Percentiles rank a stretch among this genome's conserved stretches.
phyloP scores from a whole-genome alignment of 2,797 vertebrate genomes.

The Avahi laniger region DNA sequence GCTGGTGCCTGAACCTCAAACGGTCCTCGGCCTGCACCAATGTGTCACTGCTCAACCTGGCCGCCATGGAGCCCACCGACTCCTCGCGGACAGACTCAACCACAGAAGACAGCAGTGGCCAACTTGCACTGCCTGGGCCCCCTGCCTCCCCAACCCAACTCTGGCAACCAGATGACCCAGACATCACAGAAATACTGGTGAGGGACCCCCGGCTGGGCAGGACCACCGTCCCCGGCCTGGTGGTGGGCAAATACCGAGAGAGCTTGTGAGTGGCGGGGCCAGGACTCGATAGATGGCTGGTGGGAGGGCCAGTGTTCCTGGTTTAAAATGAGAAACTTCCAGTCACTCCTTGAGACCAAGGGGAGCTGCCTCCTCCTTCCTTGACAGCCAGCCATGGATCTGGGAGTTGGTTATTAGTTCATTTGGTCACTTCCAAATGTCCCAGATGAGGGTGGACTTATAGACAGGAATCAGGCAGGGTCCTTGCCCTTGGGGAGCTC shows the following conservation, averaged over 20 bases:
- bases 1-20: slow-evolving; percentile 80
- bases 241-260: not conserved
- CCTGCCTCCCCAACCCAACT: not conserved
- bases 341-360: not conserved
- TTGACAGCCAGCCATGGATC: too few relatives aligned
- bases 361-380: not conserved
- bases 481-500: not conserved
- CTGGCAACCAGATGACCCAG: slow-evolving; percentile 75
- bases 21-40: slow-evolving; percentile 81
- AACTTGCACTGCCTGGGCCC: not conserved
- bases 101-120: slow-evolving; percentile 51
- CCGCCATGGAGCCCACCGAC: slow-evolving; percentile 72
- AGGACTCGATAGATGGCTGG: too few relatives aligned
- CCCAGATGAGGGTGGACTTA: not conserved
- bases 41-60: slow-evolving; percentile 81
- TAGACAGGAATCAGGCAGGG: not conserved
- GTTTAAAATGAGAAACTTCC: not conserved
- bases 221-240: not conserved
- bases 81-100: slow-evolving; percentile 62
- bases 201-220: not conserved
- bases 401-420: not conserved
- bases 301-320: not conserved
- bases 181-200: slow-evolving; percentile 75
- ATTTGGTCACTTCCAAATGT: not conserved
- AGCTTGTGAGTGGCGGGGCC: too few relatives aligned